A percentile compares a stretch with the other conserved stretches of the same genome.
Evolutionary conservation across 2,113 vertebrate species (phyloP).

Genomic region (Hippocampus guttulatus): DNA sequence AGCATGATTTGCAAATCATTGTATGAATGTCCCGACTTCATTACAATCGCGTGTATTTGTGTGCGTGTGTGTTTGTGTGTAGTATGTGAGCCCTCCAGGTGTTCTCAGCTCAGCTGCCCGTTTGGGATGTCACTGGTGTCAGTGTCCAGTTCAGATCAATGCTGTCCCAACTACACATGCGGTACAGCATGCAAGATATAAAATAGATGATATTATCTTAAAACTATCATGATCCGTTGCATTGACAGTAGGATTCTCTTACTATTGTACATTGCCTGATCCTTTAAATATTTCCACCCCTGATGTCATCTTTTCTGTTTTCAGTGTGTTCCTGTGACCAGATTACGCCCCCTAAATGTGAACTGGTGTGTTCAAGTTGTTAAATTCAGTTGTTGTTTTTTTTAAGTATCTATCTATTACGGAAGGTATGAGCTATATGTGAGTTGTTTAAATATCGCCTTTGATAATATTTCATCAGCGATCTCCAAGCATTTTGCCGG

Average conservation of each 20-base stretch:
- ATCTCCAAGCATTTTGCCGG: too few species aligned
- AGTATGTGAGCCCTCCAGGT: constrained; percentile 89
- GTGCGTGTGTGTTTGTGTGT: constrained; percentile 15
- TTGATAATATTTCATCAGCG: background rate
- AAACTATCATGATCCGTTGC: background rate
- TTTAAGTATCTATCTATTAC: background rate
- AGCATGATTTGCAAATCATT: too few species aligned
- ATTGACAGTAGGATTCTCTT: background rate
- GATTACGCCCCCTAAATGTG: constrained; percentile 81
- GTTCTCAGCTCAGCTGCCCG: constrained; percentile 79
- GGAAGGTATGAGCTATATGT: background rate
- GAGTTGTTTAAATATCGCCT: background rate
- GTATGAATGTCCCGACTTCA: too few species aligned
- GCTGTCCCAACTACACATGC: constrained; percentile 85
- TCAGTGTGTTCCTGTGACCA: constrained; percentile 89
- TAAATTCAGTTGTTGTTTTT: background rate
- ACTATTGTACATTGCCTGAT: background rate
- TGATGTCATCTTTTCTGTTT: constrained; percentile 27
- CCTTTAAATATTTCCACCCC: background rate
- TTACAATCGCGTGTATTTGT: background rate
- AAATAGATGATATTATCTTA: background rate
- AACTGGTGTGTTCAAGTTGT: constrained; percentile 74
- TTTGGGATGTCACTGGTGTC: constrained; percentile 79
- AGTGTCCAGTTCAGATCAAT: constrained; percentile 75
- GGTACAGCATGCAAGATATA: constrained; percentile 66